A percentile compares a stretch with the other conserved stretches of the same genome.
These are phyloP conservation scores for Chlorodrepanis virens DNA, from an alignment of 2,113 vertebrate species.

Conservation along the genomic window DNA sequence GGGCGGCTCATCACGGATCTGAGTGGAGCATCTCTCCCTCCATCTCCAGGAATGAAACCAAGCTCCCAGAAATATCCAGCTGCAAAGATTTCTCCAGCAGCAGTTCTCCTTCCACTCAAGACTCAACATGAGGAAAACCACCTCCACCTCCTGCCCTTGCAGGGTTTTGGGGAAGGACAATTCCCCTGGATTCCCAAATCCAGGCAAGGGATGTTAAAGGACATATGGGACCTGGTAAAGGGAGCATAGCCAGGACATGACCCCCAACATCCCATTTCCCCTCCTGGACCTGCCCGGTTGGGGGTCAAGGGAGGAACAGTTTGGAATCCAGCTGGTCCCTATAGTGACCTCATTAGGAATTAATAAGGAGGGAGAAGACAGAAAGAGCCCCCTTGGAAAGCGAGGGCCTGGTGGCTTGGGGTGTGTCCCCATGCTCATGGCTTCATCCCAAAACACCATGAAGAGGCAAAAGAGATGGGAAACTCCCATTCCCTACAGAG, in stretches of 20 bases:
- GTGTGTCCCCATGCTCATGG: background rate
- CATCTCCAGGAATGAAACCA: background rate
- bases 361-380: background rate
- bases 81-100: background rate
- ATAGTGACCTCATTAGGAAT: background rate
- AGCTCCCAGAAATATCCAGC: background rate
- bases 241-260: background rate
- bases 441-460: background rate
- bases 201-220: background rate
- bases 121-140: background rate
- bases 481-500: background rate
- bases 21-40: background rate
- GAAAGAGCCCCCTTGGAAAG: background rate
- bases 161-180: background rate
- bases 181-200: rapidly evolving
- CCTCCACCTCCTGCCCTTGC: background rate
- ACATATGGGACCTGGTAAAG: rapidly evolving
- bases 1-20: rapidly evolving
- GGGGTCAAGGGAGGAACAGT: background rate
- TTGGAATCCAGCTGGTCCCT: background rate
- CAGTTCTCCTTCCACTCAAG: background rate
- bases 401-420: background rate
- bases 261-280: background rate
- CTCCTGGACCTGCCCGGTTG: background rate
- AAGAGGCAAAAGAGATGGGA: background rate